These are phyloP conservation scores for Himalopsyche tibetana DNA, from an alignment of 2,888 invertebrate genomes.

Conservation along the genomic window DNA sequence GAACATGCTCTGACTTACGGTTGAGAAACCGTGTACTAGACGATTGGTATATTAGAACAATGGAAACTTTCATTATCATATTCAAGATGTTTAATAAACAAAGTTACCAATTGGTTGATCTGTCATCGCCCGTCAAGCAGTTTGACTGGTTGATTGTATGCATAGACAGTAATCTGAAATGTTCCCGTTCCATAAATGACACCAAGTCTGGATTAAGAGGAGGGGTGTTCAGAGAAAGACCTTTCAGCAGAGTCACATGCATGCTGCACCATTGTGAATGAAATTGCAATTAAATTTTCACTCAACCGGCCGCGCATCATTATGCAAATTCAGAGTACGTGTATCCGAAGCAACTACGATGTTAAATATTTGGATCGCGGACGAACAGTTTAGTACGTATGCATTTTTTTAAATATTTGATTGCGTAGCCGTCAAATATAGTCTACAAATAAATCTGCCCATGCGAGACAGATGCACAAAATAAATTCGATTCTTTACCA, in stretches of 20 bases:
- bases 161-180: not conserved
- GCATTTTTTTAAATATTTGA: not conserved
- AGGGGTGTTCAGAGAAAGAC: not conserved
- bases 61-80: too few species aligned
- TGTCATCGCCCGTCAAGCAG: too few species aligned
- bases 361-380: not conserved
- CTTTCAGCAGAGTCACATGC: not conserved
- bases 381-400: not conserved
- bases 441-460: too few species aligned
- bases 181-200: not conserved
- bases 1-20: too few species aligned
- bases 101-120: too few species aligned
- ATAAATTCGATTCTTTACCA: too few species aligned
- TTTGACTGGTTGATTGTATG: not conserved
- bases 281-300: constrained; percentile 39
- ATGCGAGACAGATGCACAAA: too few species aligned
- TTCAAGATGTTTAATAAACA: too few species aligned
- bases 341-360: not conserved
- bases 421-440: too few species aligned
- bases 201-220: not conserved
- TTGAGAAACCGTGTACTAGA: too few species aligned
- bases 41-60: too few species aligned
- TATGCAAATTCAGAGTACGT: not conserved
- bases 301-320: constrained; percentile 38
- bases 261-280: not conserved